Evolutionary conservation across 2,113 vertebrate species (phyloP).

Genomic region (Alosa alosa): DNA sequence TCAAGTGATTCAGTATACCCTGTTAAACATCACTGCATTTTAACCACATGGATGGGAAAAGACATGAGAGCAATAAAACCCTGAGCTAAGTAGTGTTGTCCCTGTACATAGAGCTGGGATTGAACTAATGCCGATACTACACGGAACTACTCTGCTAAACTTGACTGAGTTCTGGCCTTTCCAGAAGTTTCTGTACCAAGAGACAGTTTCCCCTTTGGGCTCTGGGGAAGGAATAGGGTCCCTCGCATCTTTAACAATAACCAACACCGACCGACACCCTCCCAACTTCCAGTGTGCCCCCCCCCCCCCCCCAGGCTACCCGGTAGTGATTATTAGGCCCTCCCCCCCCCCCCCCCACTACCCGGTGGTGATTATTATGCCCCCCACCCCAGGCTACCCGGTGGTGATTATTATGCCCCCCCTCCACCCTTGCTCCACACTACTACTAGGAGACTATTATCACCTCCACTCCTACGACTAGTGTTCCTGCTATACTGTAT

Average conservation of each 20-base stretch:
- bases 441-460: conserved; percentile 50
- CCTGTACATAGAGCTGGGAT: conserved; percentile 51
- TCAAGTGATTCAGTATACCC: not conserved
- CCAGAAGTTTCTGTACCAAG: not conserved
- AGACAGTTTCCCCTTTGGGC: not conserved
- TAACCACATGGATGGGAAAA: conserved; percentile 26
- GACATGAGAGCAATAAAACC: conserved; percentile 55
- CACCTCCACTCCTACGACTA: conserved; percentile 39
- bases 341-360: no score
- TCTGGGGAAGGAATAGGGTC: not conserved
- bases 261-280: conserved; percentile 37
- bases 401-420: conserved; percentile 48
- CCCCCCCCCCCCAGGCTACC: conserved; percentile 30
- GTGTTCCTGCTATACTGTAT: conserved; percentile 38
- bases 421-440: conserved; percentile 19
- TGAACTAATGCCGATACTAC: conserved; percentile 23
- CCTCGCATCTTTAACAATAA: conserved; percentile 61
- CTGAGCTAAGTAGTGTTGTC: conserved; percentile 49
- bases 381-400: conserved; percentile 46
- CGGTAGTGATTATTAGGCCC: no score
- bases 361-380: conserved; percentile 47
- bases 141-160: not conserved
- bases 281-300: conserved; percentile 43
- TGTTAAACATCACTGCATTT: not conserved
- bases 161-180: not conserved